phyloP scores from a whole-genome alignment of 2,888 invertebrate species.

The Branchellion lobata region DNA sequence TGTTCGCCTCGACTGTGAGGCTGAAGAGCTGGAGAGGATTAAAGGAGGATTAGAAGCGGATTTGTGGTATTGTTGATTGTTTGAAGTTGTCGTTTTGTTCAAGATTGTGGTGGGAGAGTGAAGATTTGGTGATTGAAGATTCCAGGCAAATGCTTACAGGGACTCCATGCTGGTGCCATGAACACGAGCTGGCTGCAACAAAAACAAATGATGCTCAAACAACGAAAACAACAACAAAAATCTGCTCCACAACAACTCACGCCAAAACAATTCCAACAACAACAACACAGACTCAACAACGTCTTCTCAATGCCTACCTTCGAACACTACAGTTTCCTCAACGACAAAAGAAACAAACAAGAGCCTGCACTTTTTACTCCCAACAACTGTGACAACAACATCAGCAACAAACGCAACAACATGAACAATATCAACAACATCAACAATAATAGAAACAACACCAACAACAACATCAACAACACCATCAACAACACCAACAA shows the following conservation, averaged over 20 bases:
- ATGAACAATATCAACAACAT: neutral
- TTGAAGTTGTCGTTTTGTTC: too few species aligned
- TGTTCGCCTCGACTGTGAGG: too few species aligned
- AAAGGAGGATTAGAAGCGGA: too few species aligned
- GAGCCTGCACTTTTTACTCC: neutral
- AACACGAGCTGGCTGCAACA: conserved; percentile 3
- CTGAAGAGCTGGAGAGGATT: too few species aligned
- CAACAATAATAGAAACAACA: neutral
- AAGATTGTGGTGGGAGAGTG: too few species aligned
- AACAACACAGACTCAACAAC: neutral
- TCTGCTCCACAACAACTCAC: neutral
- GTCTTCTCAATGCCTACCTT: neutral
- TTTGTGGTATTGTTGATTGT: too few species aligned
- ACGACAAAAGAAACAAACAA: neutral
- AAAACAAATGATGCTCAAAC: neutral
- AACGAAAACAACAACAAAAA: neutral
- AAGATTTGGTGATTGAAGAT: too few species aligned
- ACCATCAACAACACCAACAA: neutral
- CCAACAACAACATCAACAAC: neutral
- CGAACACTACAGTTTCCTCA: neutral
- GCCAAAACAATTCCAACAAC: neutral
- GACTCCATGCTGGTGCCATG: conserved; percentile 3
- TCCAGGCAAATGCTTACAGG: too few species aligned
- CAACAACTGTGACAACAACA: neutral
- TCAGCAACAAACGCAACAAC: neutral